Evolutionary conservation across 2,113 vertebrate genomes (phyloP), one percentile per base, ranked within the genome.

Genomic region (Trematocara nigrifrons): DNA sequence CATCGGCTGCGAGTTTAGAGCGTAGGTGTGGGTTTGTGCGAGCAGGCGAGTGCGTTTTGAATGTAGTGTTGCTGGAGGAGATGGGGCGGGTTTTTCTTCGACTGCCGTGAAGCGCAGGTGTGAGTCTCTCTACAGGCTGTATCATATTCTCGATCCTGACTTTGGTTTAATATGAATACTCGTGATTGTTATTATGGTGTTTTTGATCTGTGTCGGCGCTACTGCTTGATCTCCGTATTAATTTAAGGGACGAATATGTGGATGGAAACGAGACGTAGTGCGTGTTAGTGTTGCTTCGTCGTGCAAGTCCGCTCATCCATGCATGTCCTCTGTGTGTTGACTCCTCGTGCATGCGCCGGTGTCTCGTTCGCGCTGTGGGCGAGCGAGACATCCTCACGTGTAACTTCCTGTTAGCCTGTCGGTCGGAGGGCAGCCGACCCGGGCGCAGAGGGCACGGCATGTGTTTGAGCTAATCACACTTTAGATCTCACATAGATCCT

Each of bases 171-270:
- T 91, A 89, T 89, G 78, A 82, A 90, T 91, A 89, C 87, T 92
- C 56, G 93, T 94, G 86, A 89, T 93, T 56, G 93, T 93, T 94
- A 76, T 7, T 13, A 47, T 91, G 85, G 89, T 93, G 91, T 93
- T 89, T 89, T 81, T 84, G 54, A 86, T 84, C 71, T 80, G 31
- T 56, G 84, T 90, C 83, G 18, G 81, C 74, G 20, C 71, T 47
- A 84, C 86, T 82, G 90, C 79, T 83, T 40, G 59, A 59, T 84
- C 54, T 91, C 74, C 49, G 54, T 71, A 10, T 91, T 80, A 61
- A 86, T 92, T 81, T 80, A 87, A 85, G 74, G 76, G 86, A 87
- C 49, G 82, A 78, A 22, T 86, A 15, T 35, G 31, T 81, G 57
- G 87, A 82, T 76, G 59, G 79, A 76, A 76, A 45, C 26, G 12